phyloP scores from a whole-genome alignment of 2,113 vertebrate genomes.

The Tapirus terrestris region DNA sequence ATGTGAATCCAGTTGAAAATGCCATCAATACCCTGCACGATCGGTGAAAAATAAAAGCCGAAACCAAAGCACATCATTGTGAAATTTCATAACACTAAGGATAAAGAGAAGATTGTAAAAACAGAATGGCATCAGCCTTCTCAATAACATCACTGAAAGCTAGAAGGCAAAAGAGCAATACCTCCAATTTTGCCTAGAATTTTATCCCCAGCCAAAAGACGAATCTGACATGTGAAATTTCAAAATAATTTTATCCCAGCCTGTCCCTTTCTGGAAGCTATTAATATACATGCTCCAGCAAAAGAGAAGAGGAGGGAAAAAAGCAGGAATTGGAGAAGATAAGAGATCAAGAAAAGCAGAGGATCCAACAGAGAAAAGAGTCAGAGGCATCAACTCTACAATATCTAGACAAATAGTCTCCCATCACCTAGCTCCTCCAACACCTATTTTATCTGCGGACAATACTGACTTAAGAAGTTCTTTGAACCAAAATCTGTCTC shows the following conservation, averaged over 20 bases:
- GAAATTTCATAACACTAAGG: background rate
- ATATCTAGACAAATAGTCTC: no score
- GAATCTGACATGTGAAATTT: background rate
- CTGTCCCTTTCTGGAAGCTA: constrained; percentile 3
- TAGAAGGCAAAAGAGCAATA: background rate
- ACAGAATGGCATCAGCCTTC: background rate
- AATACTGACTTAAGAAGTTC: background rate
- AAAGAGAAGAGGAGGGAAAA: background rate
- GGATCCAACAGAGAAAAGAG: background rate
- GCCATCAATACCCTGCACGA: background rate
- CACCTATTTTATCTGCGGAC: background rate
- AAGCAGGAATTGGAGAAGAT: background rate
- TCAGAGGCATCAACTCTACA: background rate
- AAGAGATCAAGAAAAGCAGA: background rate
- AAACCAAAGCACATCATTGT: background rate
- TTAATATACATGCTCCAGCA: background rate
- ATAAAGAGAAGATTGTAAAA: constrained; percentile 8
- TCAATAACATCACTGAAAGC: background rate
- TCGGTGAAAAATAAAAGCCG: background rate
- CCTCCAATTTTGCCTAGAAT: background rate
- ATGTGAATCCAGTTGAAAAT: background rate
- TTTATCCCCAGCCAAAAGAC: background rate
- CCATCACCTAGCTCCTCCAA: background rate
- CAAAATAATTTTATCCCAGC: background rate
- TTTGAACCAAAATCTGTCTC: background rate